Evolutionary conservation across 2,888 invertebrate species (phyloP).

Genomic region (Entomobrya proxima): DNA sequence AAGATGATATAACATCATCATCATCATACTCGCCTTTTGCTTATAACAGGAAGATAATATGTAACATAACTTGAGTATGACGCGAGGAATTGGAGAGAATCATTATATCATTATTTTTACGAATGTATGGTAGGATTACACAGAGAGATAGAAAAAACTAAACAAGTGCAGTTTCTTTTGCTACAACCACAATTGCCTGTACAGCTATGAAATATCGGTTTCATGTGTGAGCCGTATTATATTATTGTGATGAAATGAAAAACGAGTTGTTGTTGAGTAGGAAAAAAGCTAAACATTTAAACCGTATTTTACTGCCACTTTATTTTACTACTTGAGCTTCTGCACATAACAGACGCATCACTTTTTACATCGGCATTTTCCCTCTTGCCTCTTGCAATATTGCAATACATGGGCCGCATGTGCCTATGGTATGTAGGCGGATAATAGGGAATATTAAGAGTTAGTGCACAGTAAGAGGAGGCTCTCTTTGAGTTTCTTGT

Average conservation of each 20-base stretch:
- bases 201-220: conserved; percentile 43
- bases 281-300: not conserved
- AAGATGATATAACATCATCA: not conserved
- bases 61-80: too few relatives aligned
- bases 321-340: not conserved
- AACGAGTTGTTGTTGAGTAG: conserved; percentile 1
- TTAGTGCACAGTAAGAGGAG: not conserved
- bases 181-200: conserved; percentile 38
- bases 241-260: conserved; percentile 9
- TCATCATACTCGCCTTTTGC: not conserved
- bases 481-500: not conserved
- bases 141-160: not conserved
- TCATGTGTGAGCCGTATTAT: not conserved
- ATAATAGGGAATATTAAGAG: not conserved
- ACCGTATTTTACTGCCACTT: not conserved
- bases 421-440: not conserved
- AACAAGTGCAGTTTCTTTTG: conserved; percentile 5
- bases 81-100: too few relatives aligned
- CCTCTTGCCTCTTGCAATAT: not conserved
- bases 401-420: not conserved
- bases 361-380: not conserved
- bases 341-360: not conserved
- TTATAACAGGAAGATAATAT: too few relatives aligned
- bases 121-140: too few relatives aligned
- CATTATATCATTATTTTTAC: too few relatives aligned